Percentiles rank a stretch among this genome's conserved stretches.
These are phyloP conservation scores for Zaprionus vittiger DNA, from an alignment of 1,140 invertebrate species.

Conservation along the genomic window DNA sequence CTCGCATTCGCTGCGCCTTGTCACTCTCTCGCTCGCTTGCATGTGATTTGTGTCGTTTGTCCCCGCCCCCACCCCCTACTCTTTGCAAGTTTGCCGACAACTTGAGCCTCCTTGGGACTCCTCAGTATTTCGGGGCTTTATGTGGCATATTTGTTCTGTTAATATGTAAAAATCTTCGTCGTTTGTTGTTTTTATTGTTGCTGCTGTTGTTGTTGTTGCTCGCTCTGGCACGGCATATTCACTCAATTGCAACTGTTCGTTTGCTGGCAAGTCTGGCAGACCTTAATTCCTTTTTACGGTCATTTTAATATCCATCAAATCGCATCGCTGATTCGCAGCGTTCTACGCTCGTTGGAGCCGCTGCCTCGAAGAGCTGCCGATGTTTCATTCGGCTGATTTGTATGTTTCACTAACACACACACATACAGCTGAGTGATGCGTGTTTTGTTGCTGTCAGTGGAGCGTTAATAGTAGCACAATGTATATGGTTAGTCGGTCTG, in stretches of 20 bases:
- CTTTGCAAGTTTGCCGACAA: conserved; percentile 74
- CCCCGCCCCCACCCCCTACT: conserved; percentile 17
- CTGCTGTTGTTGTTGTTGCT: conserved; percentile 17
- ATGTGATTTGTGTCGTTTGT: conserved; percentile 72
- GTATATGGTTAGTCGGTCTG: conserved; percentile 60
- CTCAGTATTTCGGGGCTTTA: conserved; percentile 43
- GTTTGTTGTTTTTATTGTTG: conserved; percentile 8
- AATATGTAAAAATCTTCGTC: conserved; percentile 69
- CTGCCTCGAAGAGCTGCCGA: conserved; percentile 25
- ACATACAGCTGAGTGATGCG: conserved; percentile 40
- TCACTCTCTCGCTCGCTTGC: conserved; percentile 45
- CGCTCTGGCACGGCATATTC: conserved; percentile 58
- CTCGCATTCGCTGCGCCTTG: conserved; percentile 21
- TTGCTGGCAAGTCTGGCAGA: conserved; percentile 71
- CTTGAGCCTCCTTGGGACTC: conserved; percentile 13
- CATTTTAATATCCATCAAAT: conserved; percentile 84
- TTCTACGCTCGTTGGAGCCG: conserved; percentile 73
- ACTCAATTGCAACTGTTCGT: conserved; percentile 71
- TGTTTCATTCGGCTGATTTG: conserved; percentile 81
- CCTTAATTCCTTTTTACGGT: conserved; percentile 84
- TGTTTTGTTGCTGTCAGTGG: conserved; percentile 73
- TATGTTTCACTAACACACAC: conserved; percentile 40
- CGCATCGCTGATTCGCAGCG: conserved; percentile 77
- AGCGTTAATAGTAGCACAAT: conserved; percentile 77
- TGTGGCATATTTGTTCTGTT: conserved; percentile 73